Conservation (phyloP, 2,888 invertebrate genomes). For the Branchellion lobata region DNA sequence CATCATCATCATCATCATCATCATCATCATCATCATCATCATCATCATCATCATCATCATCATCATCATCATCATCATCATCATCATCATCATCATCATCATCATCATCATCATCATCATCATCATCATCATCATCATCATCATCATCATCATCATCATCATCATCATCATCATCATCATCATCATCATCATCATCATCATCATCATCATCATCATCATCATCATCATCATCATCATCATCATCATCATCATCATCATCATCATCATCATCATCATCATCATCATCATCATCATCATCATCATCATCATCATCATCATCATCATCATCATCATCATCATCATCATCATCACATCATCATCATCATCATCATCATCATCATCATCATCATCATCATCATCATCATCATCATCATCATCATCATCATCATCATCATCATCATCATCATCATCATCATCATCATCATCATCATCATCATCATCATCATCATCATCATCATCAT, state of each 20-base stretch:
- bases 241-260: no score
- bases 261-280: constrained; percentile 42
- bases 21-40: neutral
- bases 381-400: no score
- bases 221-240: constrained; percentile 11
- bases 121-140: constrained; percentile 15
- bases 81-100: no score
- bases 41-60: neutral
- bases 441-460: constrained; percentile 34
- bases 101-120: constrained; percentile 3
- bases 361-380: constrained; percentile 41
- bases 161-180: neutral
- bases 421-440: constrained; percentile 40
- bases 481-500: constrained; percentile 35
- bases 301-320: constrained; percentile 33
- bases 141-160: constrained; percentile 6
- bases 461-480: constrained; percentile 37
- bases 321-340: constrained; percentile 43
- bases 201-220: constrained; percentile 6
- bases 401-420: constrained; percentile 35
- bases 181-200: neutral
- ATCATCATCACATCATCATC: constrained; percentile 36
- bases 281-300: constrained; percentile 20
- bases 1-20: no score
- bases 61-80: no score